Evolutionary conservation across 2,888 invertebrate species (phyloP), one percentile per base, ranked within the genome.

Genomic region (Pollenia labialis): DNA sequence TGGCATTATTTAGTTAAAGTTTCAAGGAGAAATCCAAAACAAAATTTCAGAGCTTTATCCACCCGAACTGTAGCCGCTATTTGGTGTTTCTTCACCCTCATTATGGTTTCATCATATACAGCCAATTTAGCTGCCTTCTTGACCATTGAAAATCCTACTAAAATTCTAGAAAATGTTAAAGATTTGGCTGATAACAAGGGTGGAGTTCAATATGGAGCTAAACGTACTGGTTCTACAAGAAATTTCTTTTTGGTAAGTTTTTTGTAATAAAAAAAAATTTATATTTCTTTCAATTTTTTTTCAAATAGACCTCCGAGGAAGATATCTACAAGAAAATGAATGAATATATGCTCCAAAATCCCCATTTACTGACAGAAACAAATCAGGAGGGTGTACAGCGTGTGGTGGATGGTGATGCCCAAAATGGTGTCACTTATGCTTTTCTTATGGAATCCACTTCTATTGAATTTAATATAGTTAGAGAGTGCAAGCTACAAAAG

Each of bases 51-150:
- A 91, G 97, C 98, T 10, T 95, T 97, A 4, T 98, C 97, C 0
- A 98, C 98, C 0, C 95, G 98, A 76, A 96, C 97, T 93, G 95
- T 97, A 14, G 98, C 97, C 0, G 96, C 97, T 77, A 96, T 96
- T 90, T 97, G 97, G 97, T 97, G 97, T 97, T 97, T 98, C 91
- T 98, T 98, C 91, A 97, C 97, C 0, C 93, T 98, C 54, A 97
- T 98, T 89, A 93, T 93, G 89, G 93, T 97, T 0, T 95, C 96
- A 0, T 97, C 97, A 0, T 98, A 98, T 91, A 98, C 98, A 0
- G 98, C 98, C 23, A 98, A 98, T 93, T 94, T 98, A 87, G 98
- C 98, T 72, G 98, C 98, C n/a, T 98, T 97, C 91, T 94, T 98
- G 2, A 98, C 98, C 0, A 96, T 97, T 0, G 97, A 97, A 92